Evolutionary conservation across 2,888 invertebrate genomes (phyloP), one percentile per base, ranked within the genome.

Genomic region (Drosophila imparisetae): DNA sequence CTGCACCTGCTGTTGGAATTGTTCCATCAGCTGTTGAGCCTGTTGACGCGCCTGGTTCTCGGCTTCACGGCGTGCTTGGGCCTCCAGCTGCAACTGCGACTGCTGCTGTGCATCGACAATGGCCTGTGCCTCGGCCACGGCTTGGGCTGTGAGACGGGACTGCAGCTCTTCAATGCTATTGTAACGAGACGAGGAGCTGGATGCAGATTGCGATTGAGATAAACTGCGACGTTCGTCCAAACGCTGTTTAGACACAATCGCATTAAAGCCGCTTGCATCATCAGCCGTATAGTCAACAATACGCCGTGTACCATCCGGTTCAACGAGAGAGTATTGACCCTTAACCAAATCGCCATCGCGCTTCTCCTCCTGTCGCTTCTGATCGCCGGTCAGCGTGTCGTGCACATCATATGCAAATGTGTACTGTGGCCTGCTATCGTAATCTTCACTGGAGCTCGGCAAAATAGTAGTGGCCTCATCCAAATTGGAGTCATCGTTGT

Each of bases 61-160:
- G 92, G 94, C 94, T 92, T 94, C 94, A 91, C 93, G 93, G 91
- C 94, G 94, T 92, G 94, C 94, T 93, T 93, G 94, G 91, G 93
- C 93, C 93, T 94, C 94, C 87, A 93, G 92, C 84, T 94, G 93
- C 70, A 92, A 72, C 7, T 91, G 91, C 7, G 86, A 83, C 29
- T 90, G 91, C 2, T 88, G 85, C 59, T 91, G 90, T 1, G 89
- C 89, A 18, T 90, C 91, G 13, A 89, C 89, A 13, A 91, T 81
- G 3, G 88, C 90, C 52, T 91, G 92, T 2, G 92, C 92, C 21
- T 92, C 92, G 32, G 92, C 92, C 38, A 91, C 86, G 24, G 92
- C 91, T 48, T 92, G 91, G 8, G 91, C 91, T 36, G 91, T 90
- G 1, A 92, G 75, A 40, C 92, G 90, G 0, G 89, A 80, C 61